A percentile compares a stretch with the other conserved stretches of the same genome.
These are phyloP conservation scores for Chrysocyon brachyurus DNA, from an alignment of 2,797 vertebrate species.

Conservation along the genomic window DNA sequence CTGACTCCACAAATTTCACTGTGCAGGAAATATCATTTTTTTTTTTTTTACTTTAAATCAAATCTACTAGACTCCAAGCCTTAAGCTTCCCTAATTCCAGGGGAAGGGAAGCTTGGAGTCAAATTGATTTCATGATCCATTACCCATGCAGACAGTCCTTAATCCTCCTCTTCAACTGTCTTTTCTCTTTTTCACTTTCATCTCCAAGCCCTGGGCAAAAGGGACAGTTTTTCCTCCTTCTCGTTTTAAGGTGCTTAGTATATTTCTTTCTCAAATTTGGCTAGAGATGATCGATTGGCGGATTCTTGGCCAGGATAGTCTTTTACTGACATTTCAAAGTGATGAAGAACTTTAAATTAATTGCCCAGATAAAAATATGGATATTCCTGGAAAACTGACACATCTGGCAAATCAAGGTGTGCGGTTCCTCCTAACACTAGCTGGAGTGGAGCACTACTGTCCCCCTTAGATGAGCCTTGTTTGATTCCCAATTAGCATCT, in stretches of 20 bases:
- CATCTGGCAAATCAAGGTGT: background rate
- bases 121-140: background rate
- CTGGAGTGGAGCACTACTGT: background rate
- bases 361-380: background rate
- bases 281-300: background rate
- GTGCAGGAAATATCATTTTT: background rate
- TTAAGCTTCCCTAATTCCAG: background rate
- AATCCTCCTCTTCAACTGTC: background rate
- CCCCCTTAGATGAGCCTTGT: no score
- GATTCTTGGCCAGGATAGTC: background rate
- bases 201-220: background rate
- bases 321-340: background rate
- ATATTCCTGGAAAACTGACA: background rate
- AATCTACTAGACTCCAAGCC: background rate
- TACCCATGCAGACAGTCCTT: background rate
- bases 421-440: rapidly evolving
- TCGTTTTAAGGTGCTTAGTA: background rate
- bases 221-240: rapidly evolving
- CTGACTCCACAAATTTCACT: background rate
- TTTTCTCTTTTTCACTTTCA: background rate
- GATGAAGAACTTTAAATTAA: background rate
- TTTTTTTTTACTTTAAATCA: background rate
- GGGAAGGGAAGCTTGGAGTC: background rate
- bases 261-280: background rate
- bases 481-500: background rate